phyloP scores from a whole-genome alignment of 2,888 invertebrate species.

The Euplagia quadripunctaria region DNA sequence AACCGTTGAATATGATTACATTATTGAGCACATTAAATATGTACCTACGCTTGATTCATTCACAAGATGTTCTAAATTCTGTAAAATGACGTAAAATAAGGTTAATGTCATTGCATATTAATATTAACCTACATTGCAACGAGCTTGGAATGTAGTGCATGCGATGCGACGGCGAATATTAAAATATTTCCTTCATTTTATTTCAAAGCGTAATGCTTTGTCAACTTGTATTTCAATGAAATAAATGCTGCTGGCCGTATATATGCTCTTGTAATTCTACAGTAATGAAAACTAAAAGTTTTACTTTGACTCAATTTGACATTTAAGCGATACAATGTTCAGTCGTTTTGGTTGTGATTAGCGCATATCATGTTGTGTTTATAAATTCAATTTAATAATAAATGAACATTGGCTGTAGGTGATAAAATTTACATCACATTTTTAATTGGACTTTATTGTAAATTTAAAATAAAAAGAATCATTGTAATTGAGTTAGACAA shows the following conservation, averaged over 20 bases:
- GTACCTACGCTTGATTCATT: constrained; percentile 27
- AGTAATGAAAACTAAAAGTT: background rate
- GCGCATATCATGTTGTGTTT: too few species aligned
- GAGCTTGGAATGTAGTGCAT: constrained; percentile 15
- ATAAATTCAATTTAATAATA: too few species aligned
- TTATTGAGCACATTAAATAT: constrained; percentile 14
- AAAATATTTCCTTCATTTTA: constrained; percentile 1
- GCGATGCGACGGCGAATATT: constrained; percentile 12
- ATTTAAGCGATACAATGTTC: too few species aligned
- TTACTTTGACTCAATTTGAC: background rate
- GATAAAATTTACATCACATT: background rate
- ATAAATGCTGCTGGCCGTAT: background rate
- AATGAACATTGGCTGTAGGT: too few species aligned
- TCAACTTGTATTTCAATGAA: background rate
- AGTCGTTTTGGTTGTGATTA: too few species aligned
- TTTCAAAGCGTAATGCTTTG: background rate
- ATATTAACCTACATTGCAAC: constrained; percentile 32
- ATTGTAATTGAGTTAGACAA: background rate
- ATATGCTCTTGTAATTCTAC: background rate
- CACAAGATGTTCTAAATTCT: constrained; percentile 20
- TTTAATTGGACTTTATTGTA: background rate
- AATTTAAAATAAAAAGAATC: background rate
- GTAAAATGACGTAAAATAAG: constrained; percentile 31
- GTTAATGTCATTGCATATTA: constrained; percentile 35
- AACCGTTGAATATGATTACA: constrained; percentile 15